Evolutionary conservation across 2,888 invertebrate genomes (phyloP).

Genomic region (Tholera decimalis): DNA sequence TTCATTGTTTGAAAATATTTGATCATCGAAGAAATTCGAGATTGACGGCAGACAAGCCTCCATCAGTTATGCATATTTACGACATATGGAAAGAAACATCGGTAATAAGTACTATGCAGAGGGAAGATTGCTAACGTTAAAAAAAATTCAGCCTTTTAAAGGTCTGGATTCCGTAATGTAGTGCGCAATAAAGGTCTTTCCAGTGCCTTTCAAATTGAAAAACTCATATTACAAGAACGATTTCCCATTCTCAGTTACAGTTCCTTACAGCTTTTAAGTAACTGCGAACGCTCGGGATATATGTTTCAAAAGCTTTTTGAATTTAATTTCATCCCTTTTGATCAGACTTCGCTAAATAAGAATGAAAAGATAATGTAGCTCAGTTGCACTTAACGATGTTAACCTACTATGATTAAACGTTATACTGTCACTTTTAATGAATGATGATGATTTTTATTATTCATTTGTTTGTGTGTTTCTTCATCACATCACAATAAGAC

Average conservation of each 20-base stretch:
- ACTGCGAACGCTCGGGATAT: constrained; percentile 4
- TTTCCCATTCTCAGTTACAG: constrained; percentile 4
- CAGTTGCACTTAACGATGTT: constrained; percentile 10
- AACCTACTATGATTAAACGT: constrained; percentile 18
- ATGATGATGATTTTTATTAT: constrained; percentile 26
- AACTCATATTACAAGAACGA: constrained; percentile 15
- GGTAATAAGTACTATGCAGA: too few relatives aligned
- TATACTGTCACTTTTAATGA: constrained; percentile 8
- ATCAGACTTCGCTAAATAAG: constrained; percentile 17
- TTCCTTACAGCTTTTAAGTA: neutral
- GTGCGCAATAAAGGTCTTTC: neutral
- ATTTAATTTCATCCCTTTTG: constrained; percentile 22
- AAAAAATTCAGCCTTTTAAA: neutral
- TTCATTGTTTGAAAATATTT: constrained; percentile 38
- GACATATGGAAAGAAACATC: neutral
- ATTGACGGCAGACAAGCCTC: neutral
- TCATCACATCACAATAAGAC: constrained; percentile 2
- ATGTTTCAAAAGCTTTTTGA: constrained; percentile 13
- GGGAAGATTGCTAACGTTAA: neutral
- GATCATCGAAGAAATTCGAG: constrained; percentile 32
- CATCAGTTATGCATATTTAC: constrained; percentile 2
- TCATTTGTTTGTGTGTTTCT: constrained; percentile 16
- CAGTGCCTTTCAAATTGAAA: constrained; percentile 20
- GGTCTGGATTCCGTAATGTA: neutral
- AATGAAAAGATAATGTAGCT: constrained; percentile 17